Percentiles rank a stretch among this genome's conserved stretches.
These are phyloP conservation scores for Menura novaehollandiae DNA, from an alignment of 2,113 vertebrate species.

Conservation along the genomic window DNA sequence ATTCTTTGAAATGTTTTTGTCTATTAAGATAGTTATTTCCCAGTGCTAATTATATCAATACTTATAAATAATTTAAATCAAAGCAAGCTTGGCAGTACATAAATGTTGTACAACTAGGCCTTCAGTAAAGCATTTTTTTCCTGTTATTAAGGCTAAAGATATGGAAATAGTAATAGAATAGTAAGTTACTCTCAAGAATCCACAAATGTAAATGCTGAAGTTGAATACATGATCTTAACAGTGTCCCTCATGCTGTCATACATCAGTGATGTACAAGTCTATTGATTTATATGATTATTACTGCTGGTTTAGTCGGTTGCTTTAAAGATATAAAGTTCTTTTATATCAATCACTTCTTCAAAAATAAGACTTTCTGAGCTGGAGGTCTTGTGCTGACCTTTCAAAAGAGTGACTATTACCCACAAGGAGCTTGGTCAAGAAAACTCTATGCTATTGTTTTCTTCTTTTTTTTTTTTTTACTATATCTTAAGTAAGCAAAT, in stretches of 20 bases:
- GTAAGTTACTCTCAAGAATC: background rate
- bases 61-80: background rate
- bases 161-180: too few species aligned
- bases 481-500: background rate
- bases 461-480: background rate
- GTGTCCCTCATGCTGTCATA: background rate
- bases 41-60: background rate
- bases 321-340: background rate
- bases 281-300: background rate
- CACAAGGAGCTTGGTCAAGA: background rate
- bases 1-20: background rate
- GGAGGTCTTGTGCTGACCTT: background rate
- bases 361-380: background rate
- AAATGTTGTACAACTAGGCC: background rate
- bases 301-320: background rate
- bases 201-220: background rate
- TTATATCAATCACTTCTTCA: background rate
- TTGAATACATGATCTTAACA: background rate
- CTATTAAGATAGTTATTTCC: conserved; percentile 1
- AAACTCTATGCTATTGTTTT: background rate
- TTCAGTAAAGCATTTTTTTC: background rate
- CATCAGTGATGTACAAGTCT: background rate
- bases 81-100: background rate
- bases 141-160: background rate
- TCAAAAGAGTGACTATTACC: background rate